Evolutionary conservation across 2,888 invertebrate species (phyloP).

Genomic region (Metalampra italica): DNA sequence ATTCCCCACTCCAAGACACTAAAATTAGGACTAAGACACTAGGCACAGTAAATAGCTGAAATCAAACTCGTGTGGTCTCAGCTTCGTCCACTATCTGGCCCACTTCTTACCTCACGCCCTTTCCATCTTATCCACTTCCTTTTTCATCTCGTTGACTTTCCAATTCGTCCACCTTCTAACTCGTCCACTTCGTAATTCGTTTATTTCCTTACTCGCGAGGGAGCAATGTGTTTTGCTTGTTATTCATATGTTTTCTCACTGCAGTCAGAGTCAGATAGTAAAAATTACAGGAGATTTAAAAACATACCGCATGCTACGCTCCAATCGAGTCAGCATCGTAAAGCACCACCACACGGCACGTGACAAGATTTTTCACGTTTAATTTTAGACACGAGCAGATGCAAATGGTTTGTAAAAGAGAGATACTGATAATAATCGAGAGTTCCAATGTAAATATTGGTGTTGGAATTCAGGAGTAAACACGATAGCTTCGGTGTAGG

Average conservation of each 20-base stretch:
- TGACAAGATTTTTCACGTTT: conserved; percentile 10
- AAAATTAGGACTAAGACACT: too few species aligned
- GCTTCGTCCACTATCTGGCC: too few species aligned
- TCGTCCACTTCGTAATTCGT: too few species aligned
- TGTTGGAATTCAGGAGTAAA: conserved; percentile 46
- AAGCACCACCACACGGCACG: conserved; percentile 8
- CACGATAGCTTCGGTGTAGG: conserved; percentile 27
- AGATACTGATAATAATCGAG: conserved; percentile 30
- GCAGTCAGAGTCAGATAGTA: not conserved
- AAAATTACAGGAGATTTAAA: not conserved
- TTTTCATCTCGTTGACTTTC: too few species aligned
- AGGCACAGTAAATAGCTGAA: too few species aligned
- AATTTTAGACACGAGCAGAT: conserved; percentile 19
- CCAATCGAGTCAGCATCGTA: conserved; percentile 9
- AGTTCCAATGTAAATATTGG: conserved; percentile 42
- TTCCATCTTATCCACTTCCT: too few species aligned
- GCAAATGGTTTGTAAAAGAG: conserved; percentile 24
- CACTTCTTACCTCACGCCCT: too few species aligned
- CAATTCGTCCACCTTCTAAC: too few species aligned
- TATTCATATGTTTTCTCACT: not conserved
- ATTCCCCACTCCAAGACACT: too few species aligned
- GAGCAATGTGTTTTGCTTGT: not conserved
- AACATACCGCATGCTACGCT: conserved; percentile 5
- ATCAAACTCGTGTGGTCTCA: too few species aligned
- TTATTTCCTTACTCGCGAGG: too few species aligned